Evolutionary conservation across 2,113 vertebrate genomes (phyloP).

Genomic region (Albula glossodonta): DNA sequence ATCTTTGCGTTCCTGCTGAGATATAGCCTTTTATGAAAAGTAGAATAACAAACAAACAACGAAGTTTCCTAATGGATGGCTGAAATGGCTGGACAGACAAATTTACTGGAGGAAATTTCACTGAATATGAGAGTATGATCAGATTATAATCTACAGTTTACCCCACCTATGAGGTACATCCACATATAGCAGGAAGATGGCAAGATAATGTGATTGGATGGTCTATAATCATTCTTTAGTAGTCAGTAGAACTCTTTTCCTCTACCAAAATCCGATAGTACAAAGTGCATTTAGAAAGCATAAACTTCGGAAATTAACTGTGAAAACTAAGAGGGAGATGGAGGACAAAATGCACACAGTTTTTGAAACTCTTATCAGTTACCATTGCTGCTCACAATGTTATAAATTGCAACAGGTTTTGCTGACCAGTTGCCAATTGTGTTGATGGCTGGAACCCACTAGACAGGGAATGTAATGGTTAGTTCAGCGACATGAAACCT

Average conservation of each 20-base stretch:
- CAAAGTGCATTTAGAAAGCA: neutral
- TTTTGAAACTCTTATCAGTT: neutral
- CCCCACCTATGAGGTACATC: neutral
- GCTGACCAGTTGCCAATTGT: neutral
- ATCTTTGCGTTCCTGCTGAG: too few relatives aligned
- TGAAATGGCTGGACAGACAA: neutral
- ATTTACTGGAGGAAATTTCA: neutral
- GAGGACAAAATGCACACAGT: neutral
- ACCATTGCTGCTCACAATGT: neutral
- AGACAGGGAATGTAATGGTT: neutral
- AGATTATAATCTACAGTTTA: neutral
- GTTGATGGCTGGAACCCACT: neutral
- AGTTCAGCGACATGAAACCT: neutral
- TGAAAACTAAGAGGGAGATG: neutral
- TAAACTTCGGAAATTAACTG: neutral
- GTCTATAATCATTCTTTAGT: too few relatives aligned
- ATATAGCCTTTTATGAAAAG: too few relatives aligned
- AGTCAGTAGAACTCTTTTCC: too few relatives aligned
- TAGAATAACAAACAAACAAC: too few relatives aligned
- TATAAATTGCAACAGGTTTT: slow-evolving; percentile 8
- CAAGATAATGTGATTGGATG: neutral
- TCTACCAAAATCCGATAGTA: too few relatives aligned
- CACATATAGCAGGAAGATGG: neutral
- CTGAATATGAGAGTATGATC: neutral
- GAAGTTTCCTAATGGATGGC: neutral